Evolutionary conservation across 2,113 vertebrate species (phyloP).

Genomic region (Oxyruncus cristatus): DNA sequence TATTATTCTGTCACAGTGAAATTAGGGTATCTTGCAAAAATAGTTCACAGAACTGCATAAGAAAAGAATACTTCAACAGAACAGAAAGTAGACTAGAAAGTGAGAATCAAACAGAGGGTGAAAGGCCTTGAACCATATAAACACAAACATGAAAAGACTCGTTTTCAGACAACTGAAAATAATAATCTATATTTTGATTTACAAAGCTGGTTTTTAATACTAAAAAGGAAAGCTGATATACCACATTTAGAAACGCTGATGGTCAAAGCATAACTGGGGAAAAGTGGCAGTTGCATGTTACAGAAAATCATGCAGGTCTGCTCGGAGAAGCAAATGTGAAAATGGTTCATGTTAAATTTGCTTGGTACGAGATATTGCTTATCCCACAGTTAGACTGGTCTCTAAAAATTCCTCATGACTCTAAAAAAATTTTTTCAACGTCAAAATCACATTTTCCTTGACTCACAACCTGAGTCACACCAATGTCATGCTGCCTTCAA

Average conservation of each 20-base stretch:
- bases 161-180: background rate
- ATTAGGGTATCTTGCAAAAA: slow-evolving; percentile 8
- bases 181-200: background rate
- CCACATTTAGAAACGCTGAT: background rate
- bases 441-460: background rate
- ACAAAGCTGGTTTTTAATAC: background rate
- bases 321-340: background rate
- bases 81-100: background rate
- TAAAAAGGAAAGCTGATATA: background rate
- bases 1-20: slow-evolving; percentile 10
- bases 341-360: background rate
- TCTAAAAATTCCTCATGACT: background rate
- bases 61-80: background rate
- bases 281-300: background rate
- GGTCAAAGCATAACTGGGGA: background rate
- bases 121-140: background rate
- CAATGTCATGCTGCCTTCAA: background rate
- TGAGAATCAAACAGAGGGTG: background rate
- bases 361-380: background rate
- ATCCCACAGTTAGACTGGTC: background rate
- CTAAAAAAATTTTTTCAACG: background rate
- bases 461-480: background rate
- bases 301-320: background rate
- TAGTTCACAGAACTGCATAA: background rate
- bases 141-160: background rate